Percentiles rank a stretch among this genome's conserved stretches.
Conservation (phyloP, 2,888 invertebrate species). For the Leptura quadrifasciata region DNA sequence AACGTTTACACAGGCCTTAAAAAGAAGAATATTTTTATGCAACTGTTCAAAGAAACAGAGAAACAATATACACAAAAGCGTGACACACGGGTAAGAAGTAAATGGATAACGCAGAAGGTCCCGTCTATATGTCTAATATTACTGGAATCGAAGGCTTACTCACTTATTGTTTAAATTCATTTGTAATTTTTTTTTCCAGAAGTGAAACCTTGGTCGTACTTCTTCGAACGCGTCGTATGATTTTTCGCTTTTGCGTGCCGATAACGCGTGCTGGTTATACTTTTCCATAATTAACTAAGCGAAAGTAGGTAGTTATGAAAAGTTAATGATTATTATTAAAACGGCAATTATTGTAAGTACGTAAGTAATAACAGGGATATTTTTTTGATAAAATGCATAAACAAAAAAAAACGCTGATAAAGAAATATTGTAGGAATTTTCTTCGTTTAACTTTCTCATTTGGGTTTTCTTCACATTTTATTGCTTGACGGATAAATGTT, state of each 20-base stretch:
- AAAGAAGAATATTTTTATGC: slow-evolving; percentile 28
- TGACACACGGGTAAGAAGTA: slow-evolving; percentile 20
- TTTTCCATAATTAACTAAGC: background rate
- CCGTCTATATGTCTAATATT: slow-evolving; percentile 16
- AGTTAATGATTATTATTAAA: background rate
- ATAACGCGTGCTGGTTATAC: slow-evolving; percentile 1
- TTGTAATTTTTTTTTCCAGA: slow-evolving; percentile 22
- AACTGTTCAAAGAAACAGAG: slow-evolving; percentile 23
- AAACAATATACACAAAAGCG: slow-evolving; percentile 14
- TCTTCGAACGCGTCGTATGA: slow-evolving; percentile 26
- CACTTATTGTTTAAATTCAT: slow-evolving; percentile 27
- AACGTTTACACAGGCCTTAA: slow-evolving; percentile 9
- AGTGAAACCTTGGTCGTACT: slow-evolving; percentile 21
- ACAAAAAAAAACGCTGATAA: too few relatives aligned
- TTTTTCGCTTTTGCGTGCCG: slow-evolving; percentile 16
- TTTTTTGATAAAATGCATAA: background rate
- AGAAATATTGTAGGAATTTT: too few relatives aligned
- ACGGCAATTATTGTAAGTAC: background rate
- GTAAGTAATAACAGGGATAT: background rate
- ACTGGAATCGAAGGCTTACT: slow-evolving; percentile 25
- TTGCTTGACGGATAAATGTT: too few relatives aligned
- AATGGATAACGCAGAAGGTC: background rate
- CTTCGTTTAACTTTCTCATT: too few relatives aligned
- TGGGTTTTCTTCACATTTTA: too few relatives aligned
- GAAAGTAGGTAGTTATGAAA: slow-evolving; percentile 15